Conservation (phyloP, 1,140 invertebrate species). For the Neodiprion lecontei region DNA sequence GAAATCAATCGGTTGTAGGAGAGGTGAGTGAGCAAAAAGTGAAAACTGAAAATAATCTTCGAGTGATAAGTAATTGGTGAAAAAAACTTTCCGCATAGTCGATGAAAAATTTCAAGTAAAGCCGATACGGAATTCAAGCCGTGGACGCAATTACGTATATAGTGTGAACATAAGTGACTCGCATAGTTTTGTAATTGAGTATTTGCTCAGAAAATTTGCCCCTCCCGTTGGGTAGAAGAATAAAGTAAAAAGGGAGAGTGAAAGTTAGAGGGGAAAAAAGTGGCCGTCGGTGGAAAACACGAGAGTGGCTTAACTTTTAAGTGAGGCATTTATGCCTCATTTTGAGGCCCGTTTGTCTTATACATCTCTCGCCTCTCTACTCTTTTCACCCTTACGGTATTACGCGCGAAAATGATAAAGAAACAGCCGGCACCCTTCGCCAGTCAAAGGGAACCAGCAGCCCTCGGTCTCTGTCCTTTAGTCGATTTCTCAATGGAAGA, state of each 20-base stretch:
- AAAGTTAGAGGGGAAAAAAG: background rate
- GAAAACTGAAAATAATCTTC: too few species aligned
- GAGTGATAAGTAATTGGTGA: too few species aligned
- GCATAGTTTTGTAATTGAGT: too few species aligned
- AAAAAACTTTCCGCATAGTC: too few species aligned
- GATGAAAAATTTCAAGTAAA: too few species aligned
- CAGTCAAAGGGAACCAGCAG: background rate
- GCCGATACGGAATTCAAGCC: too few species aligned
- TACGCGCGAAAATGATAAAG: background rate
- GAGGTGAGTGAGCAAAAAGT: too few species aligned
- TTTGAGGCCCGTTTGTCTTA: background rate
- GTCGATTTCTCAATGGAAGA: background rate
- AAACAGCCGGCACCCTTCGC: background rate
- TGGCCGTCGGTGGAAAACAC: background rate
- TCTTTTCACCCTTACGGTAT: background rate
- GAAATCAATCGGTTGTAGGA: too few species aligned
- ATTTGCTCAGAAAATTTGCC: too few species aligned
- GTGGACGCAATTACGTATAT: too few species aligned
- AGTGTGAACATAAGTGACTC: too few species aligned
- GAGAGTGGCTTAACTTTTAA: background rate
- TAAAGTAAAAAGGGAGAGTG: background rate
- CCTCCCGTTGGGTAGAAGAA: too few species aligned
- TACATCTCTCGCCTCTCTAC: constrained; percentile 3
- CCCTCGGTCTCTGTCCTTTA: background rate
- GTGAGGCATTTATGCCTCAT: constrained; percentile 7